Conservation (phyloP, 2,888 invertebrate species). For the Cepaea hortensis region DNA sequence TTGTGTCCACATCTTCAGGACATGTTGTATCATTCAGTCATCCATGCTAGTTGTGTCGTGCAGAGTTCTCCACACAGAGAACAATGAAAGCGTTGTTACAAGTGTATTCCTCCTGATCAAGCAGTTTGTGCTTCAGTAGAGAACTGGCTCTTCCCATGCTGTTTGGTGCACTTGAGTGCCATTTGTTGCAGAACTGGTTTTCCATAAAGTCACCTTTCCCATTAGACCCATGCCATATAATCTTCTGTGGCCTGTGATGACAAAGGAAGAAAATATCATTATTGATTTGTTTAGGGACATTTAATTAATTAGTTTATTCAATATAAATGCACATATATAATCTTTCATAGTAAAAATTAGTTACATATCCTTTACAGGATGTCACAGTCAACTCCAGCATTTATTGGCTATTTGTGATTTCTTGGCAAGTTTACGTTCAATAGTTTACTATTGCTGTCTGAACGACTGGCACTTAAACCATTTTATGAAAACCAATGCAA, state of each 20-base stretch:
- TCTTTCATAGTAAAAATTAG: too few species aligned
- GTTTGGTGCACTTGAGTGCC: slow-evolving; percentile 87
- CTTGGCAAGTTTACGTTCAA: too few species aligned
- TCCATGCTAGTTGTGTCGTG: slow-evolving; percentile 47
- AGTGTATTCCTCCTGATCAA: slow-evolving; percentile 87
- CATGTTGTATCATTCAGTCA: neutral
- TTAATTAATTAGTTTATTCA: neutral
- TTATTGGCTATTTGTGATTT: too few species aligned
- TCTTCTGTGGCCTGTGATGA: slow-evolving; percentile 88
- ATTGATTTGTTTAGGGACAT: neutral
- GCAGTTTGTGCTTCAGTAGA: slow-evolving; percentile 84
- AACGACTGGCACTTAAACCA: too few species aligned
- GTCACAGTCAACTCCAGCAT: too few species aligned
- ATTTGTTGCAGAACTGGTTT: slow-evolving; percentile 92
- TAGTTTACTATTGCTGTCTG: too few species aligned
- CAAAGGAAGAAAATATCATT: neutral
- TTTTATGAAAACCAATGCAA: too few species aligned
- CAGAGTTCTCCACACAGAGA: slow-evolving; percentile 87
- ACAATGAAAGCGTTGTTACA: slow-evolving; percentile 92
- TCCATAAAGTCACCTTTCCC: slow-evolving; percentile 88
- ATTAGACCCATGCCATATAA: slow-evolving; percentile 96
- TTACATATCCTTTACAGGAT: too few species aligned
- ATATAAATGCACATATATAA: neutral
- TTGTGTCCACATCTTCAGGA: neutral
- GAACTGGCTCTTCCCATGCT: slow-evolving; percentile 89